These are phyloP conservation scores for Xanthorhoe spadicearia DNA, from an alignment of 2,888 invertebrate species.

Conservation along the genomic window DNA sequence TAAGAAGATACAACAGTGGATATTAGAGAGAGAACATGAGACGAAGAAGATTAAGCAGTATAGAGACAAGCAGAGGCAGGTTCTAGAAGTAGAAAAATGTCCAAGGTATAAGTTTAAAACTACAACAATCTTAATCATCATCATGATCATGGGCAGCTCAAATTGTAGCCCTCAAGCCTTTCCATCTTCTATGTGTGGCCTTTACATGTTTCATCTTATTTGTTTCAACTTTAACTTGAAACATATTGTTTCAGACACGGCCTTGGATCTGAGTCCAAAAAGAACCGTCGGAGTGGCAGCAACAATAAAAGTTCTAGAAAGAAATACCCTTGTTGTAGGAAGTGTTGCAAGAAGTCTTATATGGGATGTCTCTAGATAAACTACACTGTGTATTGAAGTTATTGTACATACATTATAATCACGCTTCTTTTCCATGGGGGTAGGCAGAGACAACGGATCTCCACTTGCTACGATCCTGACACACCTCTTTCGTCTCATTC, in stretches of 20 bases:
- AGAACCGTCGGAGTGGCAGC: neutral
- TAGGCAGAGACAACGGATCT: too few species aligned
- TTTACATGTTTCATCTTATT: too few species aligned
- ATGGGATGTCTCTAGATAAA: slow-evolving; percentile 54
- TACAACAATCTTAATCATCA: too few species aligned
- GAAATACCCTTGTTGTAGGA: slow-evolving; percentile 64
- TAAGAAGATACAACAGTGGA: slow-evolving; percentile 55
- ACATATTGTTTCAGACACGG: slow-evolving; percentile 28
- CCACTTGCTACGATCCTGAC: too few species aligned
- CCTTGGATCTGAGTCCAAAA: slow-evolving; percentile 21
- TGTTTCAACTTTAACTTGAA: neutral
- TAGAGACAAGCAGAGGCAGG: slow-evolving; percentile 27
- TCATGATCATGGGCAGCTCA: too few species aligned
- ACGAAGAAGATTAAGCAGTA: slow-evolving; percentile 47
- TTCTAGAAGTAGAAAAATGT: slow-evolving; percentile 42
- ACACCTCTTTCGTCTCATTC: too few species aligned
- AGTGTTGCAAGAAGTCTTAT: slow-evolving; percentile 68
- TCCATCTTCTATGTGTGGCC: too few species aligned
- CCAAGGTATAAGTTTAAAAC: slow-evolving; percentile 37
- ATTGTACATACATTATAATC: too few species aligned
- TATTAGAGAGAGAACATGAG: slow-evolving; percentile 47
- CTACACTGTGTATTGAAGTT: too few species aligned
- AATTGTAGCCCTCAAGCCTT: too few species aligned
- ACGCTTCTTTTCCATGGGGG: too few species aligned
- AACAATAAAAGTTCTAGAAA: neutral